A percentile compares a stretch with the other conserved stretches of the same genome.
These are phyloP conservation scores for Drosophila littoralis DNA, from an alignment of 1,140 invertebrate genomes.

Conservation along the genomic window DNA sequence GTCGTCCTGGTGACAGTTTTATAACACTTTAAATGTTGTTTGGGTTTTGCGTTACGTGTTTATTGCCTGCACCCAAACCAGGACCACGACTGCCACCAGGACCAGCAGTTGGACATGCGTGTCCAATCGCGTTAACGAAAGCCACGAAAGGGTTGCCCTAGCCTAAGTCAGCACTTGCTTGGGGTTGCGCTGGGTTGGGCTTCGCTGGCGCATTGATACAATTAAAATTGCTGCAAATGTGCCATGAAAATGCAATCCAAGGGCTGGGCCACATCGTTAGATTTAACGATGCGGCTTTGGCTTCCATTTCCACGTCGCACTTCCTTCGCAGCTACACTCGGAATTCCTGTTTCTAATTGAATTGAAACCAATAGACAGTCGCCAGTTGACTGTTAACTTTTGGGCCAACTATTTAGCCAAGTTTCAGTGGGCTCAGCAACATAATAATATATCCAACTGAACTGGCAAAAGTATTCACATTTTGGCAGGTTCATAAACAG, in stretches of 20 bases:
- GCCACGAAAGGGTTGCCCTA: conserved; percentile 59
- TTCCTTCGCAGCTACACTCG: conserved; percentile 5
- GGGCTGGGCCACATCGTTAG: conserved; percentile 73
- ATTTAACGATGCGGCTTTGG: conserved; percentile 73
- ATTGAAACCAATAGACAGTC: conserved; percentile 36
- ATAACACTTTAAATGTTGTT: conserved; percentile 78
- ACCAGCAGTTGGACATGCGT: conserved; percentile 65
- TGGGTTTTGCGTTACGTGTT: conserved; percentile 70
- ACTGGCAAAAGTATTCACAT: conserved; percentile 28
- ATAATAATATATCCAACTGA: conserved; percentile 1
- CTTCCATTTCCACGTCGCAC: not conserved
- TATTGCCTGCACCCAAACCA: conserved; percentile 50
- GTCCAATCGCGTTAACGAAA: conserved; percentile 73
- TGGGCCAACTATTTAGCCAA: conserved; percentile 24
- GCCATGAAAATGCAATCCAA: conserved; percentile 70
- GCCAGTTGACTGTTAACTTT: conserved; percentile 14
- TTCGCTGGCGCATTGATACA: conserved; percentile 59
- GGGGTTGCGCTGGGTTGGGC: conserved; percentile 4
- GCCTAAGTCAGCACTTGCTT: not conserved
- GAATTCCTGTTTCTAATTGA: conserved; percentile 46
- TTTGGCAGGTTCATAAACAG: conserved; percentile 49
- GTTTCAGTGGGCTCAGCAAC: not conserved
- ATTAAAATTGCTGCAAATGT: conserved; percentile 81
- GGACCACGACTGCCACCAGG: not conserved
- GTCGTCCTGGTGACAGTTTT: conserved; percentile 78